phyloP scores from a whole-genome alignment of 1,140 invertebrate species.

The Maniola jurtina region DNA sequence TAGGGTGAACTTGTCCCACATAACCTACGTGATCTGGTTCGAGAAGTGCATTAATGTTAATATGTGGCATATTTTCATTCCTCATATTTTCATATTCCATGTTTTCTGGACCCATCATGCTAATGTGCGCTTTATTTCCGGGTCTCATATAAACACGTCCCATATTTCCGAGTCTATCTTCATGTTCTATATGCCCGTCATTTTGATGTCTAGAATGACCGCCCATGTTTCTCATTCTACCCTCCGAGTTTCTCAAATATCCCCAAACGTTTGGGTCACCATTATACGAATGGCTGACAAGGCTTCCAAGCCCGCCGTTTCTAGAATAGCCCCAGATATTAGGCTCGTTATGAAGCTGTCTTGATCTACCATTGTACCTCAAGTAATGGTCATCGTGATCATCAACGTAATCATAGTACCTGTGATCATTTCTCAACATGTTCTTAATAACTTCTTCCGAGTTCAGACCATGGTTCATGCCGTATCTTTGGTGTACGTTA shows the following conservation, averaged over 20 bases:
- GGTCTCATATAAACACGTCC: neutral
- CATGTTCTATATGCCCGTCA: neutral
- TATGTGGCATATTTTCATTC: neutral
- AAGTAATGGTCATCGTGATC: neutral
- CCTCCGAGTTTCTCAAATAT: neutral
- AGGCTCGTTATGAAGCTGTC: neutral
- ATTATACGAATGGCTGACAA: neutral
- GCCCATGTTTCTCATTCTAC: neutral
- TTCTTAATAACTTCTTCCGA: neutral
- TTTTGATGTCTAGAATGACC: neutral
- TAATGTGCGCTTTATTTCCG: neutral
- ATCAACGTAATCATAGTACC: neutral
- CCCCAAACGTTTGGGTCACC: neutral
- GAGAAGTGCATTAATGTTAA: neutral
- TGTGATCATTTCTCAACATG: neutral
- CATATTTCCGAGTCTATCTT: neutral
- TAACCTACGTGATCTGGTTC: neutral
- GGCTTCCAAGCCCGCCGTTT: neutral
- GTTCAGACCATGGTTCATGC: neutral
- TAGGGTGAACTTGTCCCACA: neutral
- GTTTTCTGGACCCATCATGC: too few species aligned
- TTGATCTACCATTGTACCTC: neutral
- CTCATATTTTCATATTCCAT: neutral
- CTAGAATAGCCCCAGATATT: neutral
- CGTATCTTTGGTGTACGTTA: neutral